A percentile compares a stretch with the other conserved stretches of the same genome.
Conservation (phyloP, 1,140 invertebrate species). For the Magallana ariakensis region DNA sequence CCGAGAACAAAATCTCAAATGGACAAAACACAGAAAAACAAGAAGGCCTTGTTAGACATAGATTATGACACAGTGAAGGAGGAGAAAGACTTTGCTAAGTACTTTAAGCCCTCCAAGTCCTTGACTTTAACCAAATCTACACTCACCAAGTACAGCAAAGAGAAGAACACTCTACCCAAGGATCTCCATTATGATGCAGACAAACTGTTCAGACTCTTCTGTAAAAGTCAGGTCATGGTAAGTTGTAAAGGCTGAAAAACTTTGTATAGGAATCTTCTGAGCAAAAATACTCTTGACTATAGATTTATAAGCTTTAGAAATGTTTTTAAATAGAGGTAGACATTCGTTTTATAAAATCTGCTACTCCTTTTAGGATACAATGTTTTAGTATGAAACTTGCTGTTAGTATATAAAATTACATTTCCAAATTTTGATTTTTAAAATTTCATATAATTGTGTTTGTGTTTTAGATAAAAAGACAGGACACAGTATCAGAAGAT, state of each 20-base stretch:
- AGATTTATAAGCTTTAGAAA: no score
- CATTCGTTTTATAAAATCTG: no score
- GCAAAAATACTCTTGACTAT: no score
- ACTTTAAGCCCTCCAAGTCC: constrained; percentile 73
- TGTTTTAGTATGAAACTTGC: no score
- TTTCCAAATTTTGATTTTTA: no score
- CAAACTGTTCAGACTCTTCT: constrained; percentile 77
- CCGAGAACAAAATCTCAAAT: constrained; percentile 49
- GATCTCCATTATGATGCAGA: constrained; percentile 80
- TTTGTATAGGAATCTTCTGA: no score
- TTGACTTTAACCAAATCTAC: constrained; percentile 78
- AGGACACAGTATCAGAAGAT: constrained; percentile 59
- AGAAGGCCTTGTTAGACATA: constrained; percentile 72
- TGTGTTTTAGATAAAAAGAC: constrained; percentile 67
- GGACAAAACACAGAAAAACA: constrained; percentile 68
- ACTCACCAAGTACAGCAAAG: constrained; percentile 78
- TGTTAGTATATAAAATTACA: no score
- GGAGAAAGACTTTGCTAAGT: constrained; percentile 70
- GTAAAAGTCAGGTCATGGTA: constrained; percentile 73
- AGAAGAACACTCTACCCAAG: constrained; percentile 79
- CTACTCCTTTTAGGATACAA: no score
- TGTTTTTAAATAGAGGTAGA: no score
- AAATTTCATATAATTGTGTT: no score
- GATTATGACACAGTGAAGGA: constrained; percentile 70
- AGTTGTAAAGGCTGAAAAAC: background rate